Evolutionary conservation across 2,888 invertebrate genomes (phyloP).

Genomic region (Diogma glabrata): DNA sequence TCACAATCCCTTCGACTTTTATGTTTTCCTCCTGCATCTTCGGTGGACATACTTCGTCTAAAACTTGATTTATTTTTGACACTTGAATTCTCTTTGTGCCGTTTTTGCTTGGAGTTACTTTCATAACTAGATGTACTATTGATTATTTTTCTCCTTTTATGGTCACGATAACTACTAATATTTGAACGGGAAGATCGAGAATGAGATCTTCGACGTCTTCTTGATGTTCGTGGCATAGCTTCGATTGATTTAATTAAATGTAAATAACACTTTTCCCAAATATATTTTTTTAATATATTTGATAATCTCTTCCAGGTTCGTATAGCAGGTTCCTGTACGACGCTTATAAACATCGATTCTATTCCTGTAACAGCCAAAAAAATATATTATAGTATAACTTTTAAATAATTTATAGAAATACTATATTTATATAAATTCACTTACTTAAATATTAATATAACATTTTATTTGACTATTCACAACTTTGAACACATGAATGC

Average conservation of each 20-base stretch:
- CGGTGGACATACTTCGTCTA: not conserved
- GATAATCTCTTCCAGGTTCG: constrained; percentile 7
- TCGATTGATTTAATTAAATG: not conserved
- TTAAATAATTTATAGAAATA: too few species aligned
- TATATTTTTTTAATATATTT: constrained; percentile 3
- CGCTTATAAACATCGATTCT: constrained; percentile 7
- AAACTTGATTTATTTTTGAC: constrained; percentile 1
- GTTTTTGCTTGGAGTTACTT: not conserved
- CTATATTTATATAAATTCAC: too few species aligned
- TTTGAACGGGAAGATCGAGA: constrained; percentile 7
- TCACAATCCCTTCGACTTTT: constrained; percentile 1
- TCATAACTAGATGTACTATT: constrained; percentile 8
- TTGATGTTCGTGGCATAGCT: constrained; percentile 2
- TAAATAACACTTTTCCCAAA: not conserved
- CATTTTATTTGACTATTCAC: too few species aligned
- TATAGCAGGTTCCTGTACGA: constrained; percentile 5
- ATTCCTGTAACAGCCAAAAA: too few species aligned
- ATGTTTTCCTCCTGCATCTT: constrained; percentile 1
- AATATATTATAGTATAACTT: too few species aligned
- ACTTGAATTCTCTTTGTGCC: constrained; percentile 4
- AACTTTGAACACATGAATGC: too few species aligned
- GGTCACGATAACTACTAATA: constrained; percentile 2
- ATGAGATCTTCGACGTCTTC: not conserved
- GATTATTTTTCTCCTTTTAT: constrained; percentile 4
- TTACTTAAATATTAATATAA: too few species aligned